Evolutionary conservation across 2,888 invertebrate genomes (phyloP).

Genomic region (Euzetes globulus): DNA sequence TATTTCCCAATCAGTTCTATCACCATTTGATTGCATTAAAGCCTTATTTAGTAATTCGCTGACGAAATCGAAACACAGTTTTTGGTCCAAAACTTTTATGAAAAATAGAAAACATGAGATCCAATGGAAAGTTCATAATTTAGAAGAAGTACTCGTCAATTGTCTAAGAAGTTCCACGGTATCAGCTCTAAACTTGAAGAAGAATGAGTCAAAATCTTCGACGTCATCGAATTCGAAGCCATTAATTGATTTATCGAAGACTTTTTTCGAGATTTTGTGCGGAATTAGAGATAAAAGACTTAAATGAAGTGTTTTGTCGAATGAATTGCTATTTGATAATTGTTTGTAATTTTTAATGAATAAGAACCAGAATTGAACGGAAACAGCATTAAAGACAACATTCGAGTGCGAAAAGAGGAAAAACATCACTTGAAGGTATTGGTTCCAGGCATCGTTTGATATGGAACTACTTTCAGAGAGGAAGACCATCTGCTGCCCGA

Average conservation of each 20-base stretch:
- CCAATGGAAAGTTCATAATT: not conserved
- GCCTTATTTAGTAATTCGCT: not conserved
- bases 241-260: not conserved
- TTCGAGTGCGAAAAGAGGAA: constrained; percentile 3
- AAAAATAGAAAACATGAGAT: not conserved
- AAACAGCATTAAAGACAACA: constrained; percentile 5
- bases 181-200: constrained; percentile 31
- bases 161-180: constrained; percentile 26
- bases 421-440: not conserved
- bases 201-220: constrained; percentile 34
- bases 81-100: constrained; percentile 13
- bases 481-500: constrained; percentile 9
- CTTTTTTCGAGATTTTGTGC: not conserved
- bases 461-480: not conserved
- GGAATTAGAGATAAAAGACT: not conserved
- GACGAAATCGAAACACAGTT: constrained; percentile 13
- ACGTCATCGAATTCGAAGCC: constrained; percentile 32
- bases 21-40: constrained; percentile 11
- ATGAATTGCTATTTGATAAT: not conserved
- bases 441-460: not conserved
- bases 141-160: not conserved
- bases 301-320: not conserved
- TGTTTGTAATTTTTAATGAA: constrained; percentile 9
- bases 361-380: constrained; percentile 20
- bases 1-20: constrained; percentile 32